A percentile compares a stretch with the other conserved stretches of the same genome.
These are phyloP conservation scores for Gadus chalcogrammus DNA, from an alignment of 2,113 vertebrate genomes.

Conservation along the genomic window DNA sequence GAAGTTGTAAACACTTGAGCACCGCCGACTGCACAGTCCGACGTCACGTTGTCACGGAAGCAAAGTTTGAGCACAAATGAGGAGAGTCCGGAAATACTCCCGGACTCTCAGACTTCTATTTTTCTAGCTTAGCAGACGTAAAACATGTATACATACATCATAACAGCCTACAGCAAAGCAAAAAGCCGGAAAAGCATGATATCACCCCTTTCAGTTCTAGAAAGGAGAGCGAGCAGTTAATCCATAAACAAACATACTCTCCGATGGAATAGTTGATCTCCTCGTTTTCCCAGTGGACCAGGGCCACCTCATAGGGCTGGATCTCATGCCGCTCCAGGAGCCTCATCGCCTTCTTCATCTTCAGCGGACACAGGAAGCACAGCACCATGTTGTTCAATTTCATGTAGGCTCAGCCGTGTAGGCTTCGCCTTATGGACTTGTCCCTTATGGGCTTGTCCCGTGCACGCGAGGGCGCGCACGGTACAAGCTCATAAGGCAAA, in stretches of 20 bases:
- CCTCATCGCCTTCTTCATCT: slow-evolving; percentile 85
- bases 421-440: no score
- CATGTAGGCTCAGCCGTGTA: no score
- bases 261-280: slow-evolving; percentile 88
- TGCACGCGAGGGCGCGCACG: no score
- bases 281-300: slow-evolving; percentile 98
- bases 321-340: slow-evolving; percentile 91
- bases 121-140: no score
- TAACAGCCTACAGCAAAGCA: neutral
- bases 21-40: neutral
- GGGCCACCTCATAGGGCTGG: slow-evolving; percentile 90
- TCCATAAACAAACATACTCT: slow-evolving; percentile 73
- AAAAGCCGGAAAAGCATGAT: neutral
- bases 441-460: no score
- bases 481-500: no score
- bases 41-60: neutral
- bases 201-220: neutral
- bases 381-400: no score
- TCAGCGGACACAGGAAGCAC: neutral
- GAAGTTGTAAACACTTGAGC: neutral
- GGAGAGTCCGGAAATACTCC: no score
- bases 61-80: neutral
- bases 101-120: no score
- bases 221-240: no score
- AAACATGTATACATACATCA: no score